A percentile compares a stretch with the other conserved stretches of the same genome.
Conservation (phyloP, 2,888 invertebrate species). For the Zygogramma bicolorata region DNA sequence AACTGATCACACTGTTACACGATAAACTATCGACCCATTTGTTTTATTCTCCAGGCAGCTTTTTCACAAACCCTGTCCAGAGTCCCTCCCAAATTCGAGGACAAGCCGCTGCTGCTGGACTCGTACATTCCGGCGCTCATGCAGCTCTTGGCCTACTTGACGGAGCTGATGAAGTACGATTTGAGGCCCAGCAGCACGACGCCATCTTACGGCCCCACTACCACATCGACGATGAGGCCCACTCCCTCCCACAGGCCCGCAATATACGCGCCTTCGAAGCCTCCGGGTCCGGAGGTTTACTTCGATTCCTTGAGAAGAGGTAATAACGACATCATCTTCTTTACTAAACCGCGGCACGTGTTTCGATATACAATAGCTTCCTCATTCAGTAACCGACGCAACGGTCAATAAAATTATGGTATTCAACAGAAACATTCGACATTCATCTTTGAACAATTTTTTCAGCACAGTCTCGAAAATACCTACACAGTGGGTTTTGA, state of each 20-base stretch:
- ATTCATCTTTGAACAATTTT: no score
- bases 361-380: no score
- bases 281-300: slow-evolving; percentile 61
- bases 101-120: slow-evolving; percentile 70
- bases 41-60: slow-evolving; percentile 31
- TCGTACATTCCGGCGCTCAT: slow-evolving; percentile 77
- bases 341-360: no score
- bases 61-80: slow-evolving; percentile 32
- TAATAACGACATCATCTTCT: not conserved
- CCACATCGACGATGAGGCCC: slow-evolving; percentile 57
- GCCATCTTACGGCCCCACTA: slow-evolving; percentile 43
- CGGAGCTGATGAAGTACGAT: slow-evolving; percentile 74
- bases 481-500: no score
- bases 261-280: slow-evolving; percentile 69
- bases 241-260: slow-evolving; percentile 63
- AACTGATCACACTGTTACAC: no score
- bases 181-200: slow-evolving; percentile 53
- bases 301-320: slow-evolving; percentile 30
- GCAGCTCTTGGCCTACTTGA: slow-evolving; percentile 75
- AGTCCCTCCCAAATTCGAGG: slow-evolving; percentile 63
- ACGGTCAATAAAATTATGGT: no score
- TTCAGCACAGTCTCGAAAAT: no score
- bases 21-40: no score
- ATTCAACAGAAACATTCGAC: no score
- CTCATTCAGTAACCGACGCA: no score